Conservation (phyloP, 1,140 invertebrate genomes). For the Triops longicaudatus region DNA sequence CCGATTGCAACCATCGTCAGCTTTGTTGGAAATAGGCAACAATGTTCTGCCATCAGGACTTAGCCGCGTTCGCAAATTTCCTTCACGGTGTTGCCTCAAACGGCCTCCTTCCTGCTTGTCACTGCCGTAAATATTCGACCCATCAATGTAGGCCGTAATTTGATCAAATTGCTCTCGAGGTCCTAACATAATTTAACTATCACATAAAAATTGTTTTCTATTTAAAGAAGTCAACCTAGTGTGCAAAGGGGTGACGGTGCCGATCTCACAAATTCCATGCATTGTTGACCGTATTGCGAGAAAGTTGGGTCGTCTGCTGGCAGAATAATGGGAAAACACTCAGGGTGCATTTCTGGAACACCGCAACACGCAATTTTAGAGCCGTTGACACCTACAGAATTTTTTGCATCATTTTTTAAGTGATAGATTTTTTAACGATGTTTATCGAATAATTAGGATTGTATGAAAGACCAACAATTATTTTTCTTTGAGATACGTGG, state of each 20-base stretch:
- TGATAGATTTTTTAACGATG: too few species aligned
- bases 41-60: conserved; percentile 52
- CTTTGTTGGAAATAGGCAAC: conserved; percentile 59
- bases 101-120: conserved; percentile 43
- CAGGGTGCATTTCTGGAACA: conserved; percentile 50
- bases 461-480: too few species aligned
- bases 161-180: conserved; percentile 55
- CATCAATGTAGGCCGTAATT: conserved; percentile 60
- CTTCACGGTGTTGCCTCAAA: conserved; percentile 32
- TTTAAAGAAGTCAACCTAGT: conserved; percentile 46
- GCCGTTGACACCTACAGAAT: conserved; percentile 28
- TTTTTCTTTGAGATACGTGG: too few species aligned
- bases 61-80: conserved; percentile 21
- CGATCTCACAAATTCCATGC: conserved; percentile 75
- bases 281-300: conserved; percentile 52
- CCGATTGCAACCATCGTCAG: conserved; percentile 64
- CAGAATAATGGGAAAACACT: conserved; percentile 68
- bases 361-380: conserved; percentile 29
- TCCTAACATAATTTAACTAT: conserved; percentile 21
- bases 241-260: conserved; percentile 78
- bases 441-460: not conserved
- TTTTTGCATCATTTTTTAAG: not conserved
- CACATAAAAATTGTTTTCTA: conserved; percentile 33
- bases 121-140: conserved; percentile 60
- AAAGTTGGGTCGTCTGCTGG: conserved; percentile 58